These are phyloP conservation scores for Leptarthrus brevirostris DNA, from an alignment of 2,888 invertebrate species.

Conservation along the genomic window DNA sequence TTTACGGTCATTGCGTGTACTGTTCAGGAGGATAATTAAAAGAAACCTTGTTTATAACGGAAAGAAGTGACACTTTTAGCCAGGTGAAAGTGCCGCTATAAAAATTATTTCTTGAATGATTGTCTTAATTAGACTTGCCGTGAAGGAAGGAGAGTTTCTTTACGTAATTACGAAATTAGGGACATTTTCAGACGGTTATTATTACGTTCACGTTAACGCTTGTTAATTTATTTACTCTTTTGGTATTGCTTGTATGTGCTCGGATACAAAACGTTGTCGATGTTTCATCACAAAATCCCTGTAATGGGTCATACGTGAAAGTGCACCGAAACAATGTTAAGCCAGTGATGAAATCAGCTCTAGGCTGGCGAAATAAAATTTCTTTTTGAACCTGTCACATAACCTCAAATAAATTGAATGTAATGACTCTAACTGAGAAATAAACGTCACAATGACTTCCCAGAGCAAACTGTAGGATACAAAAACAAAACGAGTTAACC, in stretches of 20 bases:
- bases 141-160: background rate
- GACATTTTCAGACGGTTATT: background rate
- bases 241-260: too few relatives aligned
- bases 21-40: conserved; percentile 8
- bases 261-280: too few relatives aligned
- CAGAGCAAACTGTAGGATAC: conserved; percentile 10
- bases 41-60: conserved; percentile 22
- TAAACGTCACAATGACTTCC: conserved; percentile 39
- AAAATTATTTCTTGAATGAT: conserved; percentile 15
- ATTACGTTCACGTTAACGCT: background rate
- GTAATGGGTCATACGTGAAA: background rate
- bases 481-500: conserved; percentile 43
- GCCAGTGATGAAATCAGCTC: background rate
- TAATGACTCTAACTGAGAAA: conserved; percentile 31
- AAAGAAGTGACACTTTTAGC: conserved; percentile 34
- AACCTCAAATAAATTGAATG: conserved; percentile 46
- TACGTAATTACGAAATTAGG: conserved; percentile 16
- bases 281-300: too few relatives aligned
- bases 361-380: background rate
- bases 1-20: conserved; percentile 34
- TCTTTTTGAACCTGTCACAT: conserved; percentile 35
- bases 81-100: conserved; percentile 18
- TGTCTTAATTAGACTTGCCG: conserved; percentile 12
- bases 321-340: background rate
- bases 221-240: too few relatives aligned